Evolutionary conservation across 1,140 invertebrate species (phyloP), one percentile per base, ranked within the genome.

Genomic region (Drosophila lacertosa): DNA sequence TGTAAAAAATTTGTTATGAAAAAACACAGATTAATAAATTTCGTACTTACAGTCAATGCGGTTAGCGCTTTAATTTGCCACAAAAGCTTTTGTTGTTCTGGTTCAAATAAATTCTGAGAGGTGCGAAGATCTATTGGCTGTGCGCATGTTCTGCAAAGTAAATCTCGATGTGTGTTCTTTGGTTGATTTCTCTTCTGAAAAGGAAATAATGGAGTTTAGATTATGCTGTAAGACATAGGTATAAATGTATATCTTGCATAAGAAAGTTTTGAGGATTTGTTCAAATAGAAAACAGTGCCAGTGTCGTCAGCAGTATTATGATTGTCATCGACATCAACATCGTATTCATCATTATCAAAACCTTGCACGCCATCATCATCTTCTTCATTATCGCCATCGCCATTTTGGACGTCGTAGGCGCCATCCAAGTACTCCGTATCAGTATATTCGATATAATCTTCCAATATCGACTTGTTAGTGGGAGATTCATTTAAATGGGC

Each of bases 131-230:
- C 42, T 11, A 51, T 4, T 45, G 44, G 37, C 7, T 59, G 68
- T 2, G 54, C 58, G 9, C 78, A 81, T n/a, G 78, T 82, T 72
- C 78, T 69, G 50, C 78, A 81, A 20, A 58, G 4, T 5, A 37
- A 29, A 16, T 58, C 26, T 45, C 16, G 18, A 10, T 11, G 26
- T 35, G 0, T 6, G 9, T n/a, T 42, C n/a, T 32, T 20, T 54
- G 15, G 9, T 26, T 47, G 32, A 9, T 37, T 22, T 26, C 0
- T 11, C 22, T 18, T 33, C 59, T 54, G n/a, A 4, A 20, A 45
- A 15, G 4, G 33, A 22, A 10, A 2, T 0, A 24, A 45, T 4
- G 11, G 4, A 35, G 1, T 1, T 44, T 42, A n/a, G 16, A 16
- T 29, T 40, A 33, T 37, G 10, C 1, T 2, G 10, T 3, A 2